phyloP scores from a whole-genome alignment of 2,113 vertebrate genomes.

The Urocolius indicus region DNA sequence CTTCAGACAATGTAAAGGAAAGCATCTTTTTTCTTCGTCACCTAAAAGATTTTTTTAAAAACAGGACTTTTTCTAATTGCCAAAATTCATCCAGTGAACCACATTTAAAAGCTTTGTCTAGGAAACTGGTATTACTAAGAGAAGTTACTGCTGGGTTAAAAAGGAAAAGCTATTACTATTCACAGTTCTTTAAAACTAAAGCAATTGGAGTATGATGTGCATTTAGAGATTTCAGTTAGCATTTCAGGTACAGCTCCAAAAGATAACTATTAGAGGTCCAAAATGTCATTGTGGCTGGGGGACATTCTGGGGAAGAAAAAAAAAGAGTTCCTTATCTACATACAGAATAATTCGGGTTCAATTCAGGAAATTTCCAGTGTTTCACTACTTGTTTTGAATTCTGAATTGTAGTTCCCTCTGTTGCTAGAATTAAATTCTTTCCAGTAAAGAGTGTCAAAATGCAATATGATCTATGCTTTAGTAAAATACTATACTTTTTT shows the following conservation, averaged over 20 bases:
- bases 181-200: neutral
- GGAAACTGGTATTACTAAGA: neutral
- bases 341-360: neutral
- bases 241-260: neutral
- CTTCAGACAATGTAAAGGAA: neutral
- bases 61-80: neutral
- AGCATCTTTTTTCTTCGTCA: neutral
- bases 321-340: neutral
- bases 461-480: neutral
- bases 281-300: neutral
- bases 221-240: neutral
- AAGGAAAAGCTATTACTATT: neutral
- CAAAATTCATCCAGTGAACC: neutral
- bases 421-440: neutral
- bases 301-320: neutral
- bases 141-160: neutral
- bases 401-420: neutral
- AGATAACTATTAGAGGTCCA: neutral
- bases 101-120: conserved; percentile 1
- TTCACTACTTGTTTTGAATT: neutral
- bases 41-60: neutral
- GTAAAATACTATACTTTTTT: neutral
- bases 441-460: neutral
- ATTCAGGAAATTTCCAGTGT: neutral
- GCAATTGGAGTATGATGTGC: neutral